A percentile compares a stretch with the other conserved stretches of the same genome.
Evolutionary conservation across 1,140 invertebrate species (phyloP).

Genomic region (Nixonia krombeini): DNA sequence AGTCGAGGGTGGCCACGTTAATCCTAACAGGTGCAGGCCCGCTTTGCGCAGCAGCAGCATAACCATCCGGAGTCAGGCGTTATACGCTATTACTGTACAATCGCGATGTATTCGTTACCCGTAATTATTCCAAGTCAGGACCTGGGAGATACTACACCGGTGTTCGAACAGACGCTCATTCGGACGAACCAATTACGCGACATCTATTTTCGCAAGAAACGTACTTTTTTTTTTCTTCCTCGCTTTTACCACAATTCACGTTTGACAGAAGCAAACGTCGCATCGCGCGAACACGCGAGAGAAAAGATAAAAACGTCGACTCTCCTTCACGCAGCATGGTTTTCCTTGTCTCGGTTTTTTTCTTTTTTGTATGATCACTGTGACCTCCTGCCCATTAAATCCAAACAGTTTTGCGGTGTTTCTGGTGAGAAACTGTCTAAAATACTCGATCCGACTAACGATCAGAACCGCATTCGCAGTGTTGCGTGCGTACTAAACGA

Average conservation of each 20-base stretch:
- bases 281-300: too few relatives aligned
- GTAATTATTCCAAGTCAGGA: conserved; percentile 36
- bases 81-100: conserved; percentile 42
- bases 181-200: too few relatives aligned
- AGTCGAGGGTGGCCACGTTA: conserved; percentile 49
- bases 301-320: too few relatives aligned
- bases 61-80: conserved; percentile 47
- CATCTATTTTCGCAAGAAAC: too few relatives aligned
- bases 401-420: conserved; percentile 23
- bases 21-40: conserved; percentile 66
- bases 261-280: too few relatives aligned
- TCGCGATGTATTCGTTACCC: too few relatives aligned
- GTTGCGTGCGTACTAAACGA: conserved; percentile 36
- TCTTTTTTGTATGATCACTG: conserved; percentile 11
- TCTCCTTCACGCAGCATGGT: conserved; percentile 25
- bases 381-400: conserved; percentile 1
- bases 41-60: conserved; percentile 62
- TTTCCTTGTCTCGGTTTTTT: conserved; percentile 20
- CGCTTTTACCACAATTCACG: too few relatives aligned
- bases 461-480: conserved; percentile 30
- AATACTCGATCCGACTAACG: conserved; percentile 41
- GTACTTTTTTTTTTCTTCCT: too few relatives aligned
- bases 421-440: too few relatives aligned
- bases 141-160: conserved; percentile 9
- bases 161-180: too few relatives aligned